phyloP scores from a whole-genome alignment of 2,113 vertebrate species.

The Pterophyllum scalare region DNA sequence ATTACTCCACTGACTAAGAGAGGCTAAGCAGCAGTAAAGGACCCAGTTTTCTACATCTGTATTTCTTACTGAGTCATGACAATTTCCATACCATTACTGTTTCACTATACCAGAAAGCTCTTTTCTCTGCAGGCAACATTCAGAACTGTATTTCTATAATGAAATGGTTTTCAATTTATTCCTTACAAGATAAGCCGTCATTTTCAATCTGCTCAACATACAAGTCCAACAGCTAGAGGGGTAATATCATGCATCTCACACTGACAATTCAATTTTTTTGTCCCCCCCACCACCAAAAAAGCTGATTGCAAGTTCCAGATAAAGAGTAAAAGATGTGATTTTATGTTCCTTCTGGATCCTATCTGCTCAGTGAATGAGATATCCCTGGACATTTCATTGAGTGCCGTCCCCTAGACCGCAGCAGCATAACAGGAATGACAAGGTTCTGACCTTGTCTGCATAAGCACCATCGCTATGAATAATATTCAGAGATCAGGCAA shows the following conservation, averaged over 20 bases:
- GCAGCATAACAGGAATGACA: constrained; percentile 38
- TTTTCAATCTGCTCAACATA: constrained; percentile 62
- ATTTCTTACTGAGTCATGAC: constrained; percentile 23
- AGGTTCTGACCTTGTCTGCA: constrained; percentile 32
- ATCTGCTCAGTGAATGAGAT: constrained; percentile 6
- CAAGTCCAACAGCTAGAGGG: constrained; percentile 32
- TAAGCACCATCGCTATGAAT: not conserved
- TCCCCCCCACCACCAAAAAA: not conserved
- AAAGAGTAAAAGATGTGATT: constrained; percentile 14
- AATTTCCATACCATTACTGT: constrained; percentile 45
- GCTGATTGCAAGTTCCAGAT: not conserved
- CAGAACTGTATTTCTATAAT: constrained; percentile 40
- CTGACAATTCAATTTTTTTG: constrained; percentile 32
- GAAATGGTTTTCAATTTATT: constrained; percentile 67
- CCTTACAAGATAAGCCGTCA: constrained; percentile 57
- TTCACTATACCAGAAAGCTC: constrained; percentile 20
- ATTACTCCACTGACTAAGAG: not conserved
- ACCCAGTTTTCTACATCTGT: not conserved
- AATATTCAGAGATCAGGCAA: not conserved
- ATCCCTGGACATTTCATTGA: constrained; percentile 30
- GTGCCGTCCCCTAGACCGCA: constrained; percentile 3
- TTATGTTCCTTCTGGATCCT: constrained; percentile 20
- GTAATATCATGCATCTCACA: constrained; percentile 38
- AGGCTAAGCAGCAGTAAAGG: not conserved
- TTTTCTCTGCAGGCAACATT: constrained; percentile 49